Percentiles rank a stretch among this genome's conserved stretches.
These are phyloP conservation scores for Hymenochirus boettgeri DNA, from an alignment of 2,113 vertebrate genomes.

Conservation along the genomic window DNA sequence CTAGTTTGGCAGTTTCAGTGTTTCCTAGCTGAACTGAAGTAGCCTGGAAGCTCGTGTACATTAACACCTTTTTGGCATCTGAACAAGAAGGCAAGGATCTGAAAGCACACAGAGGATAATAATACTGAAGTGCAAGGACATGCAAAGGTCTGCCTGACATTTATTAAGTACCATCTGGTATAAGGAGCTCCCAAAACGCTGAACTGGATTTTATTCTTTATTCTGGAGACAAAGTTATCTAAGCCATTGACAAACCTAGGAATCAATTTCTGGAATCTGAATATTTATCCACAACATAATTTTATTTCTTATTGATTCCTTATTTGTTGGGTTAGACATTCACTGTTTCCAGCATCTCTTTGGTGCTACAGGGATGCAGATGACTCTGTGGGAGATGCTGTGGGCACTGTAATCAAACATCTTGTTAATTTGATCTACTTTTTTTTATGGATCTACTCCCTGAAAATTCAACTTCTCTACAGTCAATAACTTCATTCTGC, in stretches of 20 bases:
- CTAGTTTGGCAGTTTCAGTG: no score
- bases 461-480: no score
- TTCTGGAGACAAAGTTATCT: no score
- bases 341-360: not conserved
- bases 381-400: not conserved
- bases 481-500: not conserved
- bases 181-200: not conserved
- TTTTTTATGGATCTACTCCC: no score
- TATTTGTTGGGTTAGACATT: not conserved
- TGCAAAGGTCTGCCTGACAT: constrained; percentile 23
- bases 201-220: not conserved
- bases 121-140: constrained; percentile 23
- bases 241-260: not conserved
- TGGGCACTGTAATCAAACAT: not conserved
- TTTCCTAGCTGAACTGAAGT: constrained; percentile 1
- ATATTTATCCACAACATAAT: not conserved
- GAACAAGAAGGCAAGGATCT: constrained; percentile 5
- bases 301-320: not conserved
- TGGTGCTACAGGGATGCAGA: not conserved
- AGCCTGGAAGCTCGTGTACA: constrained; percentile 1
- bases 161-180: constrained; percentile 3
- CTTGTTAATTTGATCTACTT: not conserved
- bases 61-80: constrained; percentile 17
- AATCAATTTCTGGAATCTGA: not conserved
- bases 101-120: constrained; percentile 6